phyloP scores from a whole-genome alignment of 2,888 invertebrate species.

The Heliconius aoede region DNA sequence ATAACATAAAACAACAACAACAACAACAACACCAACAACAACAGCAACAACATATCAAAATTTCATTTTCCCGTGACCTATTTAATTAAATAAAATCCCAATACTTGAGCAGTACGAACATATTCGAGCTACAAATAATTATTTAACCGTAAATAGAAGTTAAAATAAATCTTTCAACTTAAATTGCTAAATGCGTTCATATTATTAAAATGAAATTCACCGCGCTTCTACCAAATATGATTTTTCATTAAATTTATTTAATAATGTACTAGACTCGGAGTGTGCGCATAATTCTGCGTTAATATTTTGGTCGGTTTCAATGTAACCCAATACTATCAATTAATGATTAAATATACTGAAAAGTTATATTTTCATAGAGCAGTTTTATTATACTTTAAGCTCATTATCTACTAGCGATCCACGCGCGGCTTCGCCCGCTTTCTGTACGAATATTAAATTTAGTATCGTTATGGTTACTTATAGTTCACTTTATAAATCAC shows the following conservation, averaged over 20 bases:
- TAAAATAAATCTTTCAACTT: slow-evolving; percentile 6
- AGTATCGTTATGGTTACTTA: too few relatives aligned
- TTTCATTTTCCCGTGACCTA: slow-evolving; percentile 20
- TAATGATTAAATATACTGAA: not conserved
- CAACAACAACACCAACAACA: too few relatives aligned
- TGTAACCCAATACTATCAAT: not conserved
- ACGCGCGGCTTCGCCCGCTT: too few relatives aligned
- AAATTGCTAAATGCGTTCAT: slow-evolving; percentile 1
- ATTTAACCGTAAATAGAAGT: slow-evolving; percentile 18
- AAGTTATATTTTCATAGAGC: not conserved
- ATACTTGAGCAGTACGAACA: slow-evolving; percentile 7
- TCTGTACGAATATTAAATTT: too few relatives aligned
- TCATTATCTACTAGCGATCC: not conserved
- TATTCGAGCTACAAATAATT: slow-evolving; percentile 13
- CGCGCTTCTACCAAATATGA: not conserved
- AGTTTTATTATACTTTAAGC: not conserved
- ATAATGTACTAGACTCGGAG: not conserved
- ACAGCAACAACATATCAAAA: too few relatives aligned
- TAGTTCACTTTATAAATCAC: too few relatives aligned
- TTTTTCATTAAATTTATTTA: slow-evolving; percentile 1
- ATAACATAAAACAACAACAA: too few relatives aligned
- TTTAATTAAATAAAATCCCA: slow-evolving; percentile 18
- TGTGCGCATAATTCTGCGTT: not conserved
- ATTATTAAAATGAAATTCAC: slow-evolving; percentile 2
- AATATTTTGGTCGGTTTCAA: not conserved